Evolutionary conservation across 2,797 vertebrate genomes (phyloP), one percentile per base, ranked within the genome.

Genomic region (Acrocephalus scirpaceus): DNA sequence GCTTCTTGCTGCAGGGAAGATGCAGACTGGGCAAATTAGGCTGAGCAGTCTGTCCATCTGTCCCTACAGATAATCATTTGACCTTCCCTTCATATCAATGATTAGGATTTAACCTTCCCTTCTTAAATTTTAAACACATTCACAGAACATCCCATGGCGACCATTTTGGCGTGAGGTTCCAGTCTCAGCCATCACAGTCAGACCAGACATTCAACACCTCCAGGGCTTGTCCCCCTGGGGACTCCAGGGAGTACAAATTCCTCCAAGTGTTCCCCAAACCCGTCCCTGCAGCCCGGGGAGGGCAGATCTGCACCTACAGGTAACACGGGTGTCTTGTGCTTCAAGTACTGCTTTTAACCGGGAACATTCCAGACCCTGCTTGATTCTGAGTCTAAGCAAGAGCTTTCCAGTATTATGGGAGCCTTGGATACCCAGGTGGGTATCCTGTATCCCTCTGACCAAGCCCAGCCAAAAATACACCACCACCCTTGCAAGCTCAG

Each of bases 71-170:
- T 1, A 27, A 85, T 16, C 16, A 17, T 58, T 75, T 14, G 38
- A 25, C 66, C 95, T 90, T 95, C 93, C 95, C 94, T 95, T 97
- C 94, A 79, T 87, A 78, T 54, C 73, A 72, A 2, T 3, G 66
- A 42, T 61, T 67, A 81, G 10, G 22, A 54, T 54, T 87, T 54
- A 21, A 62, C 40, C 89, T 95, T 94, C 96, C 95, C 94, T 94
- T 96, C 94, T 94, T 95, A 86, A 66, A 66, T 93, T 88, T 86
- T 5, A 29, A 86, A 70, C 82, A 92, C 90, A 30, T 86, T 78
- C 86, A 90, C 76, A 3, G 20, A 53, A 82, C 79, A 21, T n/a
- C 76, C 79, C 62, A 2, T 6, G 18, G 93, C 40, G 4, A n/a
- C 17, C 17, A 0, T 45, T 75, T 18, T 50, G 90, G 38, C 11